Base-by-base conservation (phyloP, 2,113 vertebrate genomes). In the Cathartes aura region DNA sequence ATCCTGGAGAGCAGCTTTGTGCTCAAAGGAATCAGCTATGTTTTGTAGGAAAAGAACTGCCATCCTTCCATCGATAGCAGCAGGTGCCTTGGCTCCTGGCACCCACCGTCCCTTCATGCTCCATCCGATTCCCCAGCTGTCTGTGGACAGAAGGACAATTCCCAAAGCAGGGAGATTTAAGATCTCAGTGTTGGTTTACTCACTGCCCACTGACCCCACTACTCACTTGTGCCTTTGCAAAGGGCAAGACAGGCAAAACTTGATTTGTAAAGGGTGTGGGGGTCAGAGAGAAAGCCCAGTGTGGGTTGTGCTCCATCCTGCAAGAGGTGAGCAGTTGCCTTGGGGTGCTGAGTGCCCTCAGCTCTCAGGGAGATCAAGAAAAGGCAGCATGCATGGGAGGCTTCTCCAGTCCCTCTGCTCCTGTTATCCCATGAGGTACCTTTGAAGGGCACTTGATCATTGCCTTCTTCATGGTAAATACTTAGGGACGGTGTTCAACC, bases 1-100 rank as follows among this genome's bases (percentile, higher is more conserved):
- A 55, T 79, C 87, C 95, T 96, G 94, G 94, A 90, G 74, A 94
- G 82, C 79, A 88, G 82, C 86, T 88, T 48, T 66, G 74, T 60
- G 76, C 94, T 82, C 55, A 19, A 15, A 48, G 81, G 64, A 43
- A 52, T 58, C 0, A 2, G 34, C 53, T 70, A 9, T 87, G 89
- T 82, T 91, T 60, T 26, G 87, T 26, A 86, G 81, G 84, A 94
- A 92, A 83, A 20, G 62, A n/a, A 16, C 34, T 30, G 55, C 60
- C 58, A 7, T 63, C 43, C 82, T 40, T n/a, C 36, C 50, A 3
- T 18, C 0, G 0, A 22, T 3, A n/a, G 67, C 67, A 63, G 74
- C 86, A 68, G 82, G 73, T 68, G 89, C 21, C 62, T 47, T 0
- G 0, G 29, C 38, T 83, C n/a, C 76, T 32, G 43, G 70, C 86